phyloP scores from a whole-genome alignment of 64 coral and sea anemone species.

The Dendronephthya gigantea region DNA sequence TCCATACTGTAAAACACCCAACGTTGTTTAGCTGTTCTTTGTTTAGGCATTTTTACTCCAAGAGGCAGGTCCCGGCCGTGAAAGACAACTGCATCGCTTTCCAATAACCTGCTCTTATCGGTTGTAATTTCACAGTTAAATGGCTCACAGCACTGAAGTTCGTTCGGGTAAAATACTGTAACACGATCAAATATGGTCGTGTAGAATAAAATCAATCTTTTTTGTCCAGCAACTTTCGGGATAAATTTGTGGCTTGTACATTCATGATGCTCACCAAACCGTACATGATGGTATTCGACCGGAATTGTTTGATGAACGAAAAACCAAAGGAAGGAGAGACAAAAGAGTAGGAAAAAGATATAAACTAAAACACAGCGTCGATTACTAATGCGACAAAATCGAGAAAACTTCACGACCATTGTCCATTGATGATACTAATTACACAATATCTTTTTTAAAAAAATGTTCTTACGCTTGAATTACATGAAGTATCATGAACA shows the following conservation, averaged over 20 bases:
- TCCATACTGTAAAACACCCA: slow-evolving; percentile 41
- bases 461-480: too few species aligned
- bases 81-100: slow-evolving; percentile 37
- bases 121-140: slow-evolving; percentile 9
- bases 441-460: too few species aligned
- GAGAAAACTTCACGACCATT: too few species aligned
- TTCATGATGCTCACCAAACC: neutral
- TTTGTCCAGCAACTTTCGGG: neutral
- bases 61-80: slow-evolving; percentile 24
- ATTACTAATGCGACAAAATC: neutral
- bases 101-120: neutral
- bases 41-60: neutral
- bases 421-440: too few species aligned
- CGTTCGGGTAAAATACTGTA: neutral
- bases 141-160: slow-evolving; percentile 1
- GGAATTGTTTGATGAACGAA: neutral
- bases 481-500: too few species aligned
- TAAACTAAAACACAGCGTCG: neutral
- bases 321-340: neutral
- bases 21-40: slow-evolving; percentile 24
- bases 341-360: neutral
- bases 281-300: neutral
- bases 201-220: slow-evolving; percentile 32
- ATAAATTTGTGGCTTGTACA: neutral
- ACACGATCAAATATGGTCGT: slow-evolving; percentile 13